Base-by-base conservation (phyloP, 2,113 vertebrate genomes). In the Indri indri region DNA sequence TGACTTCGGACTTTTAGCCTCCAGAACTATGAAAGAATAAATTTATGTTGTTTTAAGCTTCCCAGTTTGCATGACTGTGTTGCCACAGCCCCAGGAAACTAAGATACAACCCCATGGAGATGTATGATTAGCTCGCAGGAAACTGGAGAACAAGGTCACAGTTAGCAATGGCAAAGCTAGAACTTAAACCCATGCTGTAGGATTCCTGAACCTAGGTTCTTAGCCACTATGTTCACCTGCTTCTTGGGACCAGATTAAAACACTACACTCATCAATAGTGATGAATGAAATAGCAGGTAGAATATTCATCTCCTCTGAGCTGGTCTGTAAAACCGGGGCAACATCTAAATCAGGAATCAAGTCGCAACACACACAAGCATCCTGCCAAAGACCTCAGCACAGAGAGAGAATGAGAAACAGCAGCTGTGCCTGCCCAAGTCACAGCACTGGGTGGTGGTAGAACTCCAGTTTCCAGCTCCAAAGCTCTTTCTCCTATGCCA, bases 351-450 rank as follows among this genome's bases (percentile, higher is more conserved):
- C n/a, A 8, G 37, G 66, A n/a, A 27, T 61, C 42, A 27, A 0
- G 2, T 0, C 0, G 2, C 0, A 13, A 37, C 11, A 6, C 37
- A 37, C 32, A 4, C 12, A 30, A 6, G 9, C 7, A 0, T 34
- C 1, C 13, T 0, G 71, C 61, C 6, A 12, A 3, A 12, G 40
- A 0, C 50, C 74, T 12, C 17, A 20, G 23, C 3, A 57, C 2
- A 57, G 71, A 23, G 47, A 6, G 59, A 2, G 34, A 70, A 2
- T 2, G 16, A 20, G 0, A 3, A 30, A 3, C 8, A 4, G 71
- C 23, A 3, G 54, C 5, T 2, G 16, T 45, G 54, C 65, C 3
- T 1, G 63, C 27, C 42, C 50, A 17, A 4, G 92, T 9, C 50
- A 1, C 32, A n/a, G 66, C 45, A 34, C 11, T 0, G 3, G 4